Evolutionary conservation across 2,888 invertebrate species (phyloP).

Genomic region (Drosophila hawaiiensis): DNA sequence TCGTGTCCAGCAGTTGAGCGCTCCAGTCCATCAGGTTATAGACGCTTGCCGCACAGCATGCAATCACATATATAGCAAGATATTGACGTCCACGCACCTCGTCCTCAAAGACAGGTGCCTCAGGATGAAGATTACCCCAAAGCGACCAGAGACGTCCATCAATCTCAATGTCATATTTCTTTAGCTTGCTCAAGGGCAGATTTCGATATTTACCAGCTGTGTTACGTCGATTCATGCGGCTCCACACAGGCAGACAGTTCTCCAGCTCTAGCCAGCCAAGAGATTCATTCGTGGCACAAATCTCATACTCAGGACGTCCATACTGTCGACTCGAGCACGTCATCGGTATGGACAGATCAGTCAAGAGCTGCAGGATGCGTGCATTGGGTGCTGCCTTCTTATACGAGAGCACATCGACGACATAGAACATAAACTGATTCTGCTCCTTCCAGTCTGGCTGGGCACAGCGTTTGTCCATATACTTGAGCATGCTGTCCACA

Average conservation of each 20-base stretch:
- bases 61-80: slow-evolving; percentile 87
- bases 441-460: slow-evolving; percentile 75
- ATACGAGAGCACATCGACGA: slow-evolving; percentile 79
- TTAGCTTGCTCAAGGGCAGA: slow-evolving; percentile 85
- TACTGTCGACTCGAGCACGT: slow-evolving; percentile 60
- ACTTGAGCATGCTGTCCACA: slow-evolving; percentile 71
- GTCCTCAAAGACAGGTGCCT: slow-evolving; percentile 87
- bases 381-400: slow-evolving; percentile 79
- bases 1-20: slow-evolving; percentile 87
- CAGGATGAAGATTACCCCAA: slow-evolving; percentile 89
- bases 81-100: slow-evolving; percentile 88
- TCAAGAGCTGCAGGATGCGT: slow-evolving; percentile 77
- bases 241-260: slow-evolving; percentile 83
- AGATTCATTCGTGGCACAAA: slow-evolving; percentile 82
- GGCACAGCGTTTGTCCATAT: slow-evolving; percentile 73
- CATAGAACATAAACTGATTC: slow-evolving; percentile 74
- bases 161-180: slow-evolving; percentile 89
- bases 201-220: slow-evolving; percentile 78
- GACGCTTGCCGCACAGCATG: slow-evolving; percentile 87
- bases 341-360: slow-evolving; percentile 73
- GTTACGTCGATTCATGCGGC: slow-evolving; percentile 81
- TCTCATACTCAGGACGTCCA: slow-evolving; percentile 68
- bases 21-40: slow-evolving; percentile 89
- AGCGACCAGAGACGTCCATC: slow-evolving; percentile 89
- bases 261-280: slow-evolving; percentile 82